Percentiles rank a stretch among this genome's conserved stretches.
phyloP scores from a whole-genome alignment of 2,888 invertebrate genomes.

The Meta bourneti region DNA sequence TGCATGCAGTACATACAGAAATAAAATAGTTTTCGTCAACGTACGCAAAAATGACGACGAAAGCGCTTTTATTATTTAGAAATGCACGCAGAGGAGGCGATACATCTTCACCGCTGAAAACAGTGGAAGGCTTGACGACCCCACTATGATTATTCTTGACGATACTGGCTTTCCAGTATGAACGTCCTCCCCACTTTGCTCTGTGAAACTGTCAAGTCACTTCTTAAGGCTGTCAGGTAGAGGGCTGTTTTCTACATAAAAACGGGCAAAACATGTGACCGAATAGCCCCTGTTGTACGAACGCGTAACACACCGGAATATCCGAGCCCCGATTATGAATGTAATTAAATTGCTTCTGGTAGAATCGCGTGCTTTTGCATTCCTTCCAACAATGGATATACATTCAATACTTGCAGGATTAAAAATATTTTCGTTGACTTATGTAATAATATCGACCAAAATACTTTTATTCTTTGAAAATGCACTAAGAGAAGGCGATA shows the following conservation, averaged over 20 bases:
- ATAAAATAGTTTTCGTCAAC: too few relatives aligned
- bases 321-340: slow-evolving; percentile 55
- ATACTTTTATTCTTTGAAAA: too few relatives aligned
- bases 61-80: too few relatives aligned
- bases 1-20: slow-evolving; percentile 28
- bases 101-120: slow-evolving; percentile 31
- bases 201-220: slow-evolving; percentile 34
- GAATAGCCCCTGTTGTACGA: neutral
- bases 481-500: too few relatives aligned
- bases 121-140: neutral
- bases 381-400: slow-evolving; percentile 5
- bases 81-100: slow-evolving; percentile 3
- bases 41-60: too few relatives aligned
- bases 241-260: neutral
- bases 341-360: slow-evolving; percentile 52
- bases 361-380: slow-evolving; percentile 20
- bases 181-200: slow-evolving; percentile 28
- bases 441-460: too few relatives aligned
- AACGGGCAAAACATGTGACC: slow-evolving; percentile 3
- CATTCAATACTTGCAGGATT: neutral
- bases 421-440: neutral
- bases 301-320: slow-evolving; percentile 28
- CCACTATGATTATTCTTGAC: slow-evolving; percentile 51
- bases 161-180: slow-evolving; percentile 57
- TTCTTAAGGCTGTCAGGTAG: slow-evolving; percentile 12